Conservation (phyloP, 2,888 invertebrate genomes). For the Meteorus colon region DNA sequence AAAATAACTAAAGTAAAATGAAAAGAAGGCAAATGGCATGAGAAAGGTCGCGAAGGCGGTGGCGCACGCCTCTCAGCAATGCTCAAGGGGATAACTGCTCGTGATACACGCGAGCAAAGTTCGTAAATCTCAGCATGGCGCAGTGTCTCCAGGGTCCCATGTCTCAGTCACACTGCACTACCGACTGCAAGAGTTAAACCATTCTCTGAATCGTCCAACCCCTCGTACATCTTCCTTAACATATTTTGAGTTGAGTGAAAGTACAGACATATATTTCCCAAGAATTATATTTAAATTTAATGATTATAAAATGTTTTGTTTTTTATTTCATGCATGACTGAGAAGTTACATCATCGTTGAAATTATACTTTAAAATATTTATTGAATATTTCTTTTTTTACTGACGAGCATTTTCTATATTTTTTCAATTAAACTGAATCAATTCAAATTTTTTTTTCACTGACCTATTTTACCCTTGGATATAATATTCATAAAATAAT, state of each 20-base stretch:
- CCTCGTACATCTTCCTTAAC: conserved; percentile 12
- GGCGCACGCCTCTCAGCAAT: conserved; percentile 19
- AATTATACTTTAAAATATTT: too few species aligned
- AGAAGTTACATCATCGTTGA: too few species aligned
- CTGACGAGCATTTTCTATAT: too few species aligned
- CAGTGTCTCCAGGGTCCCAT: conserved; percentile 68
- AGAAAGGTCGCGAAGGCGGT: conserved; percentile 29
- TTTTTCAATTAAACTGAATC: too few species aligned
- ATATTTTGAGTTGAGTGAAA: background rate
- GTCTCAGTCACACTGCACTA: conserved; percentile 69
- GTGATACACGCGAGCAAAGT: conserved; percentile 55
- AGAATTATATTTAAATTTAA: background rate
- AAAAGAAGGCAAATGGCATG: conserved; percentile 1
- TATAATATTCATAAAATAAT: too few species aligned
- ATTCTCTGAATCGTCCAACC: conserved; percentile 50
- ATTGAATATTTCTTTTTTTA: too few species aligned
- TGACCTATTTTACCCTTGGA: too few species aligned
- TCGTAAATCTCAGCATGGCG: conserved; percentile 66
- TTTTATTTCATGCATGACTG: background rate
- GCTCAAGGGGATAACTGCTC: conserved; percentile 34
- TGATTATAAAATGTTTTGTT: background rate
- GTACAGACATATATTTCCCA: background rate
- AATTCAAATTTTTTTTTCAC: too few species aligned
- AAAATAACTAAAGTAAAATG: background rate
- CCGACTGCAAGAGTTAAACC: conserved; percentile 68